Evolutionary conservation across 2,797 vertebrate genomes (phyloP), one percentile per base, ranked within the genome.

Genomic region (Mallotus villosus): DNA sequence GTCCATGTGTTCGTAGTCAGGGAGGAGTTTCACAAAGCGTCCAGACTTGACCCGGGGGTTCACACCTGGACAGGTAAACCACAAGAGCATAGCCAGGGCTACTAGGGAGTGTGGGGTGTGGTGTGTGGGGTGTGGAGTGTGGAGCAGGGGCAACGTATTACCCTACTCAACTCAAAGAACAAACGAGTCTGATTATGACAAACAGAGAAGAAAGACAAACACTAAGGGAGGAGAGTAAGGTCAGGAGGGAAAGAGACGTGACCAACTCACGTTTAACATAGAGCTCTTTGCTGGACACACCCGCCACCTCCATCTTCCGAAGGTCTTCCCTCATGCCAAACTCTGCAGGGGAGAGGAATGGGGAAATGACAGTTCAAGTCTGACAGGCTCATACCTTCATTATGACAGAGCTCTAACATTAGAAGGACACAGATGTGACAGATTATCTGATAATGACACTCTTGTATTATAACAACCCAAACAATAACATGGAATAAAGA

Each of bases 1-100:
- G 81, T 94, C 95, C 96, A 95, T 94, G 90, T 96, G 94, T 86
- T 96, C 95, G 82, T 95, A 95, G 91, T 98, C 95, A n/a, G 96
- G 97, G 71, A 98, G 96, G 84, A 97, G 94, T 94, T 94, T 96
- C 94, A 96, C 93, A 94, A 95, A 97, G 82, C 94, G 94, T 76
- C 95, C 96, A 25, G 96, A 98, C 92, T 95, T 98, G 92, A 98
- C 94, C 0, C 93, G 91, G 12, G 95, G 96, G 86, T 95, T 94
- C 89, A 97, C 92, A 96, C 96, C 97, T 98, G 94, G 88, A 95
- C 92, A 90, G 90, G 94, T 85, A 95, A 86, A 94, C 86, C 86
- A 91, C 63, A 88, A n/a, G 51, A 53, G 51, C 51, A 53, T 53
- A 53, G 51, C 51, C 4, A n/a, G 5, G 51, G 37, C 37, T 41